These are phyloP conservation scores for Trichogramma evanescens DNA, from an alignment of 2,888 invertebrate genomes.

Conservation along the genomic window DNA sequence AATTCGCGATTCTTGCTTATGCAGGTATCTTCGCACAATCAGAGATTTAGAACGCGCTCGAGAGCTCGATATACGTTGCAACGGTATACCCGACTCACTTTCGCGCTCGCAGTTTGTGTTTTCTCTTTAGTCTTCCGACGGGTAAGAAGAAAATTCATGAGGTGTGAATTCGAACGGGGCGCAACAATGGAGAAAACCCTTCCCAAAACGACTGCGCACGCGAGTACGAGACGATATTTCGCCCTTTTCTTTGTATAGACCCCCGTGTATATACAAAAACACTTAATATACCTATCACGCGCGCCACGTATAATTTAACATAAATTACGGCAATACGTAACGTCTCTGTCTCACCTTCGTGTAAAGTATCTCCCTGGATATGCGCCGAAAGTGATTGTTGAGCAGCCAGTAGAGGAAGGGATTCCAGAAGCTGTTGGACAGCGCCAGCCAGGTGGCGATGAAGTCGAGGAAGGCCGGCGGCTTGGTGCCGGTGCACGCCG, in stretches of 20 bases:
- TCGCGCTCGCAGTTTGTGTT: too few species aligned
- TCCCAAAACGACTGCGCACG: background rate
- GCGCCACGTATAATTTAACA: too few species aligned
- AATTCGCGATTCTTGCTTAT: conserved; percentile 8
- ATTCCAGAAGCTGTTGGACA: conserved; percentile 87
- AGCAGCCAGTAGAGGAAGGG: conserved; percentile 83
- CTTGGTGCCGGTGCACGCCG: conserved; percentile 81
- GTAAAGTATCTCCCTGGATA: conserved; percentile 68
- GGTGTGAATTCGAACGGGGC: conserved; percentile 24
- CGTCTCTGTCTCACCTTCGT: conserved; percentile 56
- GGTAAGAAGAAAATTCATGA: conserved; percentile 30
- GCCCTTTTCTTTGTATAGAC: background rate
- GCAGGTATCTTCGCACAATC: conserved; percentile 24
- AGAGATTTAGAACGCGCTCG: conserved; percentile 28
- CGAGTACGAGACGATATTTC: background rate
- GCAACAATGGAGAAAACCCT: too few species aligned
- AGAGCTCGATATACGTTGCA: too few species aligned
- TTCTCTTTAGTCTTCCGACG: conserved; percentile 12
- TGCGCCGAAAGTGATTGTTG: conserved; percentile 76
- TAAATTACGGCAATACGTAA: too few species aligned
- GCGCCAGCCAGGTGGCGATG: conserved; percentile 76
- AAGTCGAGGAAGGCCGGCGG: conserved; percentile 77
- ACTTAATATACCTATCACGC: too few species aligned
- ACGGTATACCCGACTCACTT: too few species aligned
- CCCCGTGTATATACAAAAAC: background rate